A percentile compares a stretch with the other conserved stretches of the same genome.
Evolutionary conservation across 2,888 invertebrate species (phyloP).

Genomic region (Vannuccia rotundouncinata): DNA sequence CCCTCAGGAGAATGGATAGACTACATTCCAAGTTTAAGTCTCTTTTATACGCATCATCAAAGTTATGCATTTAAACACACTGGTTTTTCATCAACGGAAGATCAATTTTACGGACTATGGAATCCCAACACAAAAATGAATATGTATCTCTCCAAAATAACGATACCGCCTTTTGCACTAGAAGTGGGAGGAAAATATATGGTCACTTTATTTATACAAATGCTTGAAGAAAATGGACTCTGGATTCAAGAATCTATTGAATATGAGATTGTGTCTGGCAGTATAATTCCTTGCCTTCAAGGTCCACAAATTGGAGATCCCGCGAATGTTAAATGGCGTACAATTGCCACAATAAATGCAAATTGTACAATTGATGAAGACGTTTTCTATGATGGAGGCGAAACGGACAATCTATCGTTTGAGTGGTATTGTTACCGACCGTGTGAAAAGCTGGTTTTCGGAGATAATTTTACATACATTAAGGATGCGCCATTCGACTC

Average conservation of each 20-base stretch:
- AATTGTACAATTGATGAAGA: not conserved
- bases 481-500: not conserved
- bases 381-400: not conserved
- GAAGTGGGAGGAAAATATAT: not conserved
- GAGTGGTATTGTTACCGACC: not conserved
- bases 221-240: not conserved
- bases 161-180: not conserved
- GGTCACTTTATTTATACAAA: not conserved
- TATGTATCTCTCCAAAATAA: not conserved
- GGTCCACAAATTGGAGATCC: constrained; percentile 3
- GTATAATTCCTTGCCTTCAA: not conserved
- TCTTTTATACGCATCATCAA: not conserved
- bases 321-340: not conserved
- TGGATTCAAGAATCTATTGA: not conserved
- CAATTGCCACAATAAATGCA: not conserved
- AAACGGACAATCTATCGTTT: not conserved
- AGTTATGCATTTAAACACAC: not conserved
- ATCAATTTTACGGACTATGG: not conserved
- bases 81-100: not conserved
- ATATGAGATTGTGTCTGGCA: not conserved
- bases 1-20: not conserved
- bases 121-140: not conserved
- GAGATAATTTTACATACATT: not conserved
- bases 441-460: not conserved
- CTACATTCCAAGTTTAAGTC: not conserved